Evolutionary conservation across 2,888 invertebrate species (phyloP), one percentile per base, ranked within the genome.

Genomic region (Troides helena): DNA sequence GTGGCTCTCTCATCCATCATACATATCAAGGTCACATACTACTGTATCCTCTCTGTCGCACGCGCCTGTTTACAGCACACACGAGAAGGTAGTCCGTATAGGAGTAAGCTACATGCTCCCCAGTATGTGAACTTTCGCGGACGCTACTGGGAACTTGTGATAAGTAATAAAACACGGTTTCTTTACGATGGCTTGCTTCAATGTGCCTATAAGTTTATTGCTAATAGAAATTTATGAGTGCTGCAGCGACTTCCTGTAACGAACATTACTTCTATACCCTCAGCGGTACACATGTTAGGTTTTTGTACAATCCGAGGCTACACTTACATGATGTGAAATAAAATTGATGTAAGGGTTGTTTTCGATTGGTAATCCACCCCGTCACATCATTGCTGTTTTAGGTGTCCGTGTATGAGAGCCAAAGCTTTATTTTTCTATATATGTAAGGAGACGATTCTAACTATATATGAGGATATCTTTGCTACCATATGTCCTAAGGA

Each of bases 11-110:
- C 83, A 82, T 85, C 85, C 85, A 85, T 82, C 85, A 85, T 82
- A 85, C 30, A 30, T 63, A 90, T 89, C 88, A 90, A 90, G 90
- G 89, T 87, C 89, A 85, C 79, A 84, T 85, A 86, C 81, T 81
- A 78, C 72, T 61, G 65, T 76, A 70, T 72, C 74, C 72, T 85
- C 85, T 81, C 88, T 79, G 78, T 86, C 83, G 70, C 81, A 76
- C 82, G 36, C 71, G 68, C 67, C 62, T 53, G 70, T 72, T 74
- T 72, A 70, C 74, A 61, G 74, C 72, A 74, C 69, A 79, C 74
- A 70, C 70, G 81, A 87, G 74, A 78, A 81, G 81, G 82, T 73
- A 75, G 75, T 76, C 73, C 76, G 74, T 81, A 80, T 77, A 71
- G 74, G 74, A 73, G 39, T 53, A 66, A 39, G 62, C 62, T 66